Percentiles rank a stretch among this genome's conserved stretches.
Evolutionary conservation across 2,113 vertebrate species (phyloP).

Genomic region (Saguinus midas): DNA sequence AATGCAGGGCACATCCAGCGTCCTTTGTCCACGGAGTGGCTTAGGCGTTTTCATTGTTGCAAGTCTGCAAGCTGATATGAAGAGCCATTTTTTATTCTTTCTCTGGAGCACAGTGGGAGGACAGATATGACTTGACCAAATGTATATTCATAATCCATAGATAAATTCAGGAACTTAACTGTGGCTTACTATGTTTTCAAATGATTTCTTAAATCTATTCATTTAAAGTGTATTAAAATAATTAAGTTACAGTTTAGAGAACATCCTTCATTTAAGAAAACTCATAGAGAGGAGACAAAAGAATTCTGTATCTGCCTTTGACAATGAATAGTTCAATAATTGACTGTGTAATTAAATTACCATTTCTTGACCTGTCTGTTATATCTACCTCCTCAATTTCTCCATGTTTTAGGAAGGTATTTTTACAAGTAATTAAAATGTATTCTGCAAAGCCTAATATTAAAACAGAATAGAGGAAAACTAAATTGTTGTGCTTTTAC

Average conservation of each 20-base stretch:
- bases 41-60: not conserved
- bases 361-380: not conserved
- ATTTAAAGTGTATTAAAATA: not conserved
- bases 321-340: not conserved
- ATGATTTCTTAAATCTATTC: conserved; percentile 15
- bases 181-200: not conserved
- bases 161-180: not conserved
- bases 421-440: not conserved
- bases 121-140: not conserved
- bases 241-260: not conserved
- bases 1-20: not conserved
- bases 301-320: not conserved
- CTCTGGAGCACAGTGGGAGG: not conserved
- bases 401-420: not conserved
- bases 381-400: not conserved
- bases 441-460: not conserved
- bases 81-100: not conserved
- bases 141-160: conserved; percentile 26
- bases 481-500: not conserved
- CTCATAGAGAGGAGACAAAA: not conserved
- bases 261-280: not conserved
- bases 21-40: not conserved
- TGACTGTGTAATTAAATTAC: conserved; percentile 44
- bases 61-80: not conserved
- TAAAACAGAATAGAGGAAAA: not conserved